phyloP scores from a whole-genome alignment of 2,888 invertebrate species.

The Deilephila porcellus region DNA sequence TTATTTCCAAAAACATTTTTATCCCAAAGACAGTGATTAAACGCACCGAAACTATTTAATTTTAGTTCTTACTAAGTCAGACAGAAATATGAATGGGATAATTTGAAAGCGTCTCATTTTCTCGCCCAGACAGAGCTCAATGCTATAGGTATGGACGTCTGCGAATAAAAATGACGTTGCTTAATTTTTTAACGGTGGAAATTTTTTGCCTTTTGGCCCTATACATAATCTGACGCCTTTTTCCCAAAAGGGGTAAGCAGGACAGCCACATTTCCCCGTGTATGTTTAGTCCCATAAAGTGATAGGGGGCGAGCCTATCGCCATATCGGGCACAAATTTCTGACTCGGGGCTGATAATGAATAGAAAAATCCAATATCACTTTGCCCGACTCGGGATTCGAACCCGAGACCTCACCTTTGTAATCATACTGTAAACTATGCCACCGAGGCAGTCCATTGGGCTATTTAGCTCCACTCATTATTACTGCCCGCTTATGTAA shows the following conservation, averaged over 20 bases:
- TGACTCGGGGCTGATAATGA: too few species aligned
- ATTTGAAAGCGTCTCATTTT: not conserved
- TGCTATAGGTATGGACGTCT: not conserved
- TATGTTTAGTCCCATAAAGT: too few species aligned
- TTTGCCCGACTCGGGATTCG: too few species aligned
- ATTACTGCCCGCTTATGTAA: not conserved
- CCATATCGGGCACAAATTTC: too few species aligned
- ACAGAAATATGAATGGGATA: not conserved
- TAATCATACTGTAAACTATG: too few species aligned
- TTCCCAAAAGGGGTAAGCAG: too few species aligned
- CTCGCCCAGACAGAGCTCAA: not conserved
- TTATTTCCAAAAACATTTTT: not conserved
- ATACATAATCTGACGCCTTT: not conserved
- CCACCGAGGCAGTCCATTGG: too few species aligned
- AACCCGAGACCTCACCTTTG: too few species aligned
- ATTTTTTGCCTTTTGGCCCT: not conserved
- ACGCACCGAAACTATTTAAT: not conserved
- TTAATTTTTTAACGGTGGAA: constrained; percentile 15
- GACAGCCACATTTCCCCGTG: too few species aligned
- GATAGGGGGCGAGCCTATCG: too few species aligned
- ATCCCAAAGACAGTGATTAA: not conserved
- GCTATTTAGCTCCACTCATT: not conserved
- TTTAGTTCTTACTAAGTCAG: not conserved
- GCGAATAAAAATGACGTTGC: constrained; percentile 17
- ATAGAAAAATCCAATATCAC: too few species aligned